A percentile compares a stretch with the other conserved stretches of the same genome.
Evolutionary conservation across 1,140 invertebrate species (phyloP).

Genomic region (Monomorium pharaonis): DNA sequence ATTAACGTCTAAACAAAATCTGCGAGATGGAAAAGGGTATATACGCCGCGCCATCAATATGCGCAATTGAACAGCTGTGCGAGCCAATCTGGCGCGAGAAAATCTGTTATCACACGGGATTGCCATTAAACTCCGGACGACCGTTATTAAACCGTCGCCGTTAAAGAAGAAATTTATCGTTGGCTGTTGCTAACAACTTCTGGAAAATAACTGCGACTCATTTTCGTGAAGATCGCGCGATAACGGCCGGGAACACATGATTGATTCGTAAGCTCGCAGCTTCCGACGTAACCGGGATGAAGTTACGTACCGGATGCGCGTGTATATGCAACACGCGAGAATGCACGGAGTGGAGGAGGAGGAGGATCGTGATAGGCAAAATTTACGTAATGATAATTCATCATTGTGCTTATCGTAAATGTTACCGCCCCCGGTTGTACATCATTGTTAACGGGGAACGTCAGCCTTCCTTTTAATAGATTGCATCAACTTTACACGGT

Average conservation of each 20-base stretch:
- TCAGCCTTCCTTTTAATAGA: constrained; percentile 48
- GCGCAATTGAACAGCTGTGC: background rate
- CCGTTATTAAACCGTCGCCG: constrained; percentile 27
- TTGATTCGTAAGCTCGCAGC: constrained; percentile 36
- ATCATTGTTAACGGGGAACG: constrained; percentile 43
- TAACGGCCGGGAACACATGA: constrained; percentile 23
- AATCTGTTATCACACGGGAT: background rate
- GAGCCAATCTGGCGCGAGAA: background rate
- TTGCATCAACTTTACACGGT: constrained; percentile 24
- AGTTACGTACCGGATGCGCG: constrained; percentile 14
- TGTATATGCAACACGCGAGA: background rate
- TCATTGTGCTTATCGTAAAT: constrained; percentile 54
- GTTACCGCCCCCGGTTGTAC: constrained; percentile 5
- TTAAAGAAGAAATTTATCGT: constrained; percentile 13
- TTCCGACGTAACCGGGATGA: constrained; percentile 6
- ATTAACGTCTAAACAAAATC: background rate
- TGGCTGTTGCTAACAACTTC: background rate
- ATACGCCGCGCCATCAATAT: background rate
- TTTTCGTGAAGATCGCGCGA: constrained; percentile 23
- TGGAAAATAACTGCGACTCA: background rate
- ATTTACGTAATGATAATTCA: constrained; percentile 58
- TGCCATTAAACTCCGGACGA: background rate
- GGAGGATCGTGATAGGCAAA: background rate
- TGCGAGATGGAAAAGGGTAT: background rate
- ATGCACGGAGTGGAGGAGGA: background rate